Conservation (phyloP, 2,888 invertebrate species). For the Petrolisthes cinctipes region DNA sequence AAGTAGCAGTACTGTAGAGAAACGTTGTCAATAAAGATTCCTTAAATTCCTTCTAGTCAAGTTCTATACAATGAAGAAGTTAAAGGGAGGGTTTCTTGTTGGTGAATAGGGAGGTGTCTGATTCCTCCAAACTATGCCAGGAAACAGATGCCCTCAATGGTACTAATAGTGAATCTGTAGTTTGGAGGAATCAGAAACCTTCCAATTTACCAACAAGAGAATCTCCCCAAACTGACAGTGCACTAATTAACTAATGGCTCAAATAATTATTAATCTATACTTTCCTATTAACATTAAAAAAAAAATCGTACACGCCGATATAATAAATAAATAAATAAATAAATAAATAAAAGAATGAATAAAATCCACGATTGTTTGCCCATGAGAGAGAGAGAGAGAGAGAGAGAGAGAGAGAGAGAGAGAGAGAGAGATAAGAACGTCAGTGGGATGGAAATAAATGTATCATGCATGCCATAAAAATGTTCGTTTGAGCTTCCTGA, state of each 20-base stretch:
- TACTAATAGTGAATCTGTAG: too few species aligned
- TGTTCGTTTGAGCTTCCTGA: too few species aligned
- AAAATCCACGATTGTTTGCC: background rate
- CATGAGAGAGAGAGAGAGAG: background rate
- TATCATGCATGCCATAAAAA: background rate
- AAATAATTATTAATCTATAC: background rate
- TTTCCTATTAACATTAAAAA: background rate
- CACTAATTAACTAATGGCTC: background rate
- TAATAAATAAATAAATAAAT: background rate
- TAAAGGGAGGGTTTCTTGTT: too few species aligned
- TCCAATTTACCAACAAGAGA: too few species aligned
- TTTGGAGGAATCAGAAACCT: too few species aligned
- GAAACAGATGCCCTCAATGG: too few species aligned
- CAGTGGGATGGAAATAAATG: background rate
- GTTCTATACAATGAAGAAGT: too few species aligned
- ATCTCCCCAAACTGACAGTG: background rate
- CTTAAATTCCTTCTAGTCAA: too few species aligned
- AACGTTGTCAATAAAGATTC: too few species aligned
- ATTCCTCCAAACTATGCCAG: too few species aligned
- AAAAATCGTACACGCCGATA: background rate
- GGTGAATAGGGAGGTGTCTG: too few species aligned
- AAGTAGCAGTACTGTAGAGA: too few species aligned
- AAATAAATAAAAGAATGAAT: background rate
- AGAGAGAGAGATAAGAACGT: background rate
- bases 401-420: slow-evolving; percentile 7